Evolutionary conservation across 2,113 vertebrate species (phyloP), one percentile per base, ranked within the genome.

Genomic region (Ceyx margarethae): DNA sequence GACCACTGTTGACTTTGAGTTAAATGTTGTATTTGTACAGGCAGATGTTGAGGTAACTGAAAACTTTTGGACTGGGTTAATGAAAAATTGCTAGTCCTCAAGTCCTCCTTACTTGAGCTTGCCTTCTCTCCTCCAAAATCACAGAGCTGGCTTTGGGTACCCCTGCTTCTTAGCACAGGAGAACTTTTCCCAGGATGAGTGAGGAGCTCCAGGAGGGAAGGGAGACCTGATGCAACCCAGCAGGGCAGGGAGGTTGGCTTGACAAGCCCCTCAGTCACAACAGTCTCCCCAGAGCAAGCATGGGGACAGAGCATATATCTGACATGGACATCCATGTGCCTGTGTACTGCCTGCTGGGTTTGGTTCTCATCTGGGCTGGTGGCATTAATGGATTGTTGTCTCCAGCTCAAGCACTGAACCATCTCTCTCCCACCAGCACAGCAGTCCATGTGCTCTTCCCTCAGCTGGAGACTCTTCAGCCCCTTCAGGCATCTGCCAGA

Each of bases 1-100:
- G 82, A 85, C 56, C 65, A 71, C 81, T 91, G 85, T 90, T 93
- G 85, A 90, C 82, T 95, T 90, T 56, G 80, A 90, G 71, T 87
- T 79, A 91, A 80, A 76, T 45, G 46, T 83, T 90, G 11, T 83
- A 64, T 91, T 94, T 93, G 37, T 95, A 60, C 29, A 67, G 91
- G 72, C 87, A 85, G 61, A 56, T 71, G 79, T 80, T 90, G 87
- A 90, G 84, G 57, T 87, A 88, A 91, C 72, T 64, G 29, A 85
- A 83, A 89, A 85, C 56, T 69, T 90, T 13, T 26, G 58, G 26
- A 22, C 12, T 67, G 72, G 35, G 91, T 80, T 78, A 57, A 31
- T 71, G 73, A n/a, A 87, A 85, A 25, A 66, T 89, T 91, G 67
- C 26, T 43, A 51, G 37, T 62, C 46, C 22, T 85, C 37, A 77